A percentile compares a stretch with the other conserved stretches of the same genome.
These are phyloP conservation scores for Ciconia stormi DNA, from an alignment of 2,113 vertebrate species.

Conservation along the genomic window DNA sequence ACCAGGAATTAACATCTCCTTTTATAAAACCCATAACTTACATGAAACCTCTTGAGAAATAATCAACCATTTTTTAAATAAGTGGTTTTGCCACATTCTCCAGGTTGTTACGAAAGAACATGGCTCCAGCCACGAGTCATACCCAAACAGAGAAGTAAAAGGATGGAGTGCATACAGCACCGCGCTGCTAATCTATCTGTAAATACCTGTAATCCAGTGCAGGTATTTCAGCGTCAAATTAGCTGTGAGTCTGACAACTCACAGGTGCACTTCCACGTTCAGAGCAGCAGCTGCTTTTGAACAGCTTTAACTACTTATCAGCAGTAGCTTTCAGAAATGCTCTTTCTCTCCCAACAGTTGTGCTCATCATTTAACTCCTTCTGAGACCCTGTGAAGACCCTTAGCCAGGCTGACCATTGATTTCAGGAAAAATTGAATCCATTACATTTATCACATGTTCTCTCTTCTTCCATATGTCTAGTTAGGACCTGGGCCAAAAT, in stretches of 20 bases:
- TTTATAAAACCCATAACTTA: neutral
- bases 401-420: neutral
- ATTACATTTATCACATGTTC: neutral
- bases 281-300: constrained; percentile 3
- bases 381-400: neutral
- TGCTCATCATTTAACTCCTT: neutral
- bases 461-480: neutral
- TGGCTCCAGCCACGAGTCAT: neutral
- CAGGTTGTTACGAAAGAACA: neutral
- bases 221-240: neutral
- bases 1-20: neutral
- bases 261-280: neutral
- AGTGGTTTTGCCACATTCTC: neutral
- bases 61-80: neutral
- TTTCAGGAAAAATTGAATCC: neutral
- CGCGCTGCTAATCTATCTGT: neutral
- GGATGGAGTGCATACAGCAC: neutral
- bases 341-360: neutral
- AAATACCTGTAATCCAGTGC: neutral
- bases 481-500: neutral
- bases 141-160: neutral
- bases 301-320: constrained; percentile 1
- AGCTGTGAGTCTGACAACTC: neutral
- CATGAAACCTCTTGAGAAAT: neutral
- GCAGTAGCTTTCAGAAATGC: neutral